A percentile compares a stretch with the other conserved stretches of the same genome.
These are phyloP conservation scores for Hemicrepidius hirtus DNA, from an alignment of 2,888 invertebrate species.

Conservation along the genomic window DNA sequence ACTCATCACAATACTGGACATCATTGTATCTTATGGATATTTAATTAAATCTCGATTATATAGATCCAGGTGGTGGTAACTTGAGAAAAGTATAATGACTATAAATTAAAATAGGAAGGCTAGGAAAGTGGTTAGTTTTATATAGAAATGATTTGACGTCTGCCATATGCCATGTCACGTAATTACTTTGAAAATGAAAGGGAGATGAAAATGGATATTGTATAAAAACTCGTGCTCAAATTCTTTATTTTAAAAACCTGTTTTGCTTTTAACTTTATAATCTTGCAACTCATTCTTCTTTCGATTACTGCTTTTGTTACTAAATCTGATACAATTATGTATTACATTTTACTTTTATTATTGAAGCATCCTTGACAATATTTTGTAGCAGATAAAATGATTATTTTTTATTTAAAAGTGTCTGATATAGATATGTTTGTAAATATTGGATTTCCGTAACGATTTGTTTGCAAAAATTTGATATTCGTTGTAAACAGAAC, in stretches of 20 bases:
- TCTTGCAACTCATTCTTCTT: slow-evolving; percentile 15
- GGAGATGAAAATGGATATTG: slow-evolving; percentile 23
- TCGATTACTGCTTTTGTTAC: not conserved
- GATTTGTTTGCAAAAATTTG: not conserved
- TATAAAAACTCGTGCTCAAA: slow-evolving; percentile 15
- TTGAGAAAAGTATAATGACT: not conserved
- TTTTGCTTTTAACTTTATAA: slow-evolving; percentile 17
- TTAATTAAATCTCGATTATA: slow-evolving; percentile 1
- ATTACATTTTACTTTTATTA: slow-evolving; percentile 23
- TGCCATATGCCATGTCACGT: slow-evolving; percentile 14
- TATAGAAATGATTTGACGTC: slow-evolving; percentile 7
- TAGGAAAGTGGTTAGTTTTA: not conserved
- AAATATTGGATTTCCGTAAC: slow-evolving; percentile 3
- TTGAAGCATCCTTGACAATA: not conserved
- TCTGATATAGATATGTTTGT: not conserved
- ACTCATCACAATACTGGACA: not conserved
- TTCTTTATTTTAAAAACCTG: slow-evolving; percentile 24
- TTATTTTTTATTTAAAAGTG: not conserved
- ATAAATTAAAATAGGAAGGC: not conserved
- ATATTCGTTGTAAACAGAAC: no score
- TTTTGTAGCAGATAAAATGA: not conserved
- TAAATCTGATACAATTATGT: slow-evolving; percentile 5
- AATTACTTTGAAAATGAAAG: slow-evolving; percentile 26
- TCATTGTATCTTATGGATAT: not conserved
- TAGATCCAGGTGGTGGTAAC: not conserved